Conservation (phyloP, 2,888 invertebrate genomes). For the Epiblema foenella region DNA sequence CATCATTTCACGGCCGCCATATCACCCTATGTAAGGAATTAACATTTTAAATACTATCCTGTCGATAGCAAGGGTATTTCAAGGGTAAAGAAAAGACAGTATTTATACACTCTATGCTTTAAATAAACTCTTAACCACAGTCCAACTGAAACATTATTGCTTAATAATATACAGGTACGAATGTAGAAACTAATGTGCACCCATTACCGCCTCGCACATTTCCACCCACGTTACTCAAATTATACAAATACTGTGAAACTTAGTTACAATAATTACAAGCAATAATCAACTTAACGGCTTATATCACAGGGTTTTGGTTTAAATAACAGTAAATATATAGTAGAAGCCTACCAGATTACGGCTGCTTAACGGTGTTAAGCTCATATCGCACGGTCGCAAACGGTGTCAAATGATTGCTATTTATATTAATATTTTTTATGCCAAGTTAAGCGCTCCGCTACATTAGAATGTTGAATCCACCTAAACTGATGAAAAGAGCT, state of each 20-base stretch:
- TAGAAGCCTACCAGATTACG: not conserved
- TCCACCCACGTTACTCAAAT: not conserved
- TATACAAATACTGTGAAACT: not conserved
- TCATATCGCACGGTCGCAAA: not conserved
- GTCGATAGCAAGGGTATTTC: too few species aligned
- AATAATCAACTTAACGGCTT: not conserved
- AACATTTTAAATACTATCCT: too few species aligned
- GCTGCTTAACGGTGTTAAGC: not conserved
- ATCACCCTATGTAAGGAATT: too few species aligned
- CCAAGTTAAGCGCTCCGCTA: too few species aligned
- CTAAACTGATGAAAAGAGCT: too few species aligned
- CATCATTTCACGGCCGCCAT: too few species aligned
- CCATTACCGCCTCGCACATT: not conserved
- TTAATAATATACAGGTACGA: not conserved
- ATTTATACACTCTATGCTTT: too few species aligned
- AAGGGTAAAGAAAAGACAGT: too few species aligned
- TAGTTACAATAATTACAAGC: not conserved
- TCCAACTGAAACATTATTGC: not conserved
- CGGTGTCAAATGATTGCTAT: conserved; percentile 4
- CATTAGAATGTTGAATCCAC: too few species aligned
- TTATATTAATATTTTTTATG: conserved; percentile 4
- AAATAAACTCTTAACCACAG: too few species aligned
- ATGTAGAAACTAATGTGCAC: not conserved
- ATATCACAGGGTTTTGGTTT: not conserved
- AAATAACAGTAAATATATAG: not conserved